A percentile compares a stretch with the other conserved stretches of the same genome.
Evolutionary conservation across 2,888 invertebrate genomes (phyloP).

Genomic region (Therioaphis trifolii): DNA sequence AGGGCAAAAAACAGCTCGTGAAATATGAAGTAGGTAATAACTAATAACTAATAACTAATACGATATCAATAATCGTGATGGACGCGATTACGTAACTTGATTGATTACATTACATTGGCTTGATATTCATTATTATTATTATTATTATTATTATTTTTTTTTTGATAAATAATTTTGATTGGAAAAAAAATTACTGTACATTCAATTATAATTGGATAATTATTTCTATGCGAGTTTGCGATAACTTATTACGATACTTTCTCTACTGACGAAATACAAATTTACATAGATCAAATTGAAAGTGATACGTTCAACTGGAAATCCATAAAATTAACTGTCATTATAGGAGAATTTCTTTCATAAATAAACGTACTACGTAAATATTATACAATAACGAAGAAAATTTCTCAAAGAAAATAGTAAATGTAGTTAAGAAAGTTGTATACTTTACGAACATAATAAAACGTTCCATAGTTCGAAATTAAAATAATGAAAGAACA

Average conservation of each 20-base stretch:
- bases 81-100: slow-evolving; percentile 31
- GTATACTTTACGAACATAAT: not conserved
- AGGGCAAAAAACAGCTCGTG: not conserved
- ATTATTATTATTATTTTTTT: too few relatives aligned
- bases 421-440: slow-evolving; percentile 26
- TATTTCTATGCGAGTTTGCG: slow-evolving; percentile 30
- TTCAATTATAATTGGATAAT: slow-evolving; percentile 26
- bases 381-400: not conserved
- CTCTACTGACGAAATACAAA: slow-evolving; percentile 18
- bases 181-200: not conserved
- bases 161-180: not conserved
- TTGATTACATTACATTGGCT: slow-evolving; percentile 5
- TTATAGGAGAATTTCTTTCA: slow-evolving; percentile 20
- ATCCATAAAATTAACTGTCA: slow-evolving; percentile 22
- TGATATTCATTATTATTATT: too few relatives aligned
- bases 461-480: not conserved
- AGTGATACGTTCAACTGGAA: slow-evolving; percentile 30
- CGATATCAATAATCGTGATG: slow-evolving; percentile 36
- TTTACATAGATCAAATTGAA: slow-evolving; percentile 50
- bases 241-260: slow-evolving; percentile 34
- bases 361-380: not conserved
- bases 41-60: too few relatives aligned
- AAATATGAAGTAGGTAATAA: slow-evolving; percentile 8
- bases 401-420: slow-evolving; percentile 1
- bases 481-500: not conserved